Percentiles rank a stretch among this genome's conserved stretches.
These are phyloP conservation scores for Pongo pygmaeus DNA, from an alignment of 2,113 vertebrate species.

Conservation along the genomic window DNA sequence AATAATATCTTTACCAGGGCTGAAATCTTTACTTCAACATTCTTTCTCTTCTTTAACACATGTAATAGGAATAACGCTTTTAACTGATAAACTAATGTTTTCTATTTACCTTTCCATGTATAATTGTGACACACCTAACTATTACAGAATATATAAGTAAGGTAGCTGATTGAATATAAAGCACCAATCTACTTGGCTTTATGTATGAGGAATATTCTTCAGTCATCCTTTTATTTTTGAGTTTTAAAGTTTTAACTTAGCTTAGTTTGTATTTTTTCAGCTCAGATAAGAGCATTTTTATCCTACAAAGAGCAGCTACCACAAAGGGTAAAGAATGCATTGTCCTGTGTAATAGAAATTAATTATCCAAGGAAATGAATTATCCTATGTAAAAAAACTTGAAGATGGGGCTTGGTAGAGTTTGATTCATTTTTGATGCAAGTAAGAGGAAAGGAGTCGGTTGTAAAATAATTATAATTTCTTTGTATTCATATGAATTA, in stretches of 20 bases:
- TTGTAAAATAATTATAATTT: constrained; percentile 36
- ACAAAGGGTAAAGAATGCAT: neutral
- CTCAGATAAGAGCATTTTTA: neutral
- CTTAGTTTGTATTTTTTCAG: constrained; percentile 7
- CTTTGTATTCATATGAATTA: neutral
- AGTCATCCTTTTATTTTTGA: neutral
- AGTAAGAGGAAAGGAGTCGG: neutral
- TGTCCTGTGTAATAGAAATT: neutral
- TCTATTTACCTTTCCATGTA: neutral
- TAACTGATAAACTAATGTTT: neutral
- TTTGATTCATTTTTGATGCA: neutral
- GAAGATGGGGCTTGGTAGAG: neutral
- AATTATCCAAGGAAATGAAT: neutral
- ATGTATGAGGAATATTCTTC: neutral
- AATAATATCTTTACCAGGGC: neutral
- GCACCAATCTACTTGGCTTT: neutral
- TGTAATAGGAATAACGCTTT: neutral
- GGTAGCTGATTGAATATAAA: neutral
- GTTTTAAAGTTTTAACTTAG: constrained; percentile 30
- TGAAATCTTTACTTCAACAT: neutral
- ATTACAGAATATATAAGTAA: neutral
- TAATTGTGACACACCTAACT: neutral
- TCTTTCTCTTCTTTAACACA: neutral
- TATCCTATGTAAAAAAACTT: neutral
- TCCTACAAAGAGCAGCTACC: constrained; percentile 22